Base-by-base conservation (phyloP, 1,140 invertebrate species). In the Drosophila asahinai region DNA sequence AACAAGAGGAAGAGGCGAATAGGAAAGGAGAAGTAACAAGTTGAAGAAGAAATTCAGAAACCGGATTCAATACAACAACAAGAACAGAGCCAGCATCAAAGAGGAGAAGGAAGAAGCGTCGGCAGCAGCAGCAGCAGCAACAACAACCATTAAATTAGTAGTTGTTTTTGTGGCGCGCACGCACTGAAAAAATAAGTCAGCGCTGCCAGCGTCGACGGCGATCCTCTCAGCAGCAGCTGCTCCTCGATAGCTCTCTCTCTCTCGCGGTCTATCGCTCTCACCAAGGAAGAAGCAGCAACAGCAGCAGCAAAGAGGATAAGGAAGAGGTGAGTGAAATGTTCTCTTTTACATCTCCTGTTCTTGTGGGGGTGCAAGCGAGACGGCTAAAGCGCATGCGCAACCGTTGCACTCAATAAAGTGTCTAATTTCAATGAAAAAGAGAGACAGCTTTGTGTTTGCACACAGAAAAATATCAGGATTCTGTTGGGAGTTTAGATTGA, bases 21-120 rank as follows among this genome's bases (percentile, higher is more conserved):
- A 52, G 42, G 57, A 47, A 89, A 89, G 72, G 52, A 67, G 76
- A 72, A 76, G 71, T 71, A 78, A 72, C 77, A 90, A 87, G 77
- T 89, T 74, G 68, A 84, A 33, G 30, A 89, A 89, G 81, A 89
- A 90, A 89, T 79, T 89, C n/a, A 49, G 72, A 87, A 89, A 89
- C 81, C 84, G 84, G 84, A 89, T 89, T 89, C 74, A 67, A 86
- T 73, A 77, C 76, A 58, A 64, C 48, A 75, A 27, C 51, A 36
- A 15, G 40, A 66, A 14, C 47, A 59, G 42, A 36, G 61, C 38
- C 54, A 83, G 42, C 49, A 83, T 73, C 70, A 58, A 79, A 65
- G 59, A 62, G 22, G 30, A 54, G 19, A 36, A 61, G 49, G 52
- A 61, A 51, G 51, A 36, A 57, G 27, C 45, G 22, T 27, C 27